Conservation (phyloP, 1,140 invertebrate species). For the Brachystomella parvula region DNA sequence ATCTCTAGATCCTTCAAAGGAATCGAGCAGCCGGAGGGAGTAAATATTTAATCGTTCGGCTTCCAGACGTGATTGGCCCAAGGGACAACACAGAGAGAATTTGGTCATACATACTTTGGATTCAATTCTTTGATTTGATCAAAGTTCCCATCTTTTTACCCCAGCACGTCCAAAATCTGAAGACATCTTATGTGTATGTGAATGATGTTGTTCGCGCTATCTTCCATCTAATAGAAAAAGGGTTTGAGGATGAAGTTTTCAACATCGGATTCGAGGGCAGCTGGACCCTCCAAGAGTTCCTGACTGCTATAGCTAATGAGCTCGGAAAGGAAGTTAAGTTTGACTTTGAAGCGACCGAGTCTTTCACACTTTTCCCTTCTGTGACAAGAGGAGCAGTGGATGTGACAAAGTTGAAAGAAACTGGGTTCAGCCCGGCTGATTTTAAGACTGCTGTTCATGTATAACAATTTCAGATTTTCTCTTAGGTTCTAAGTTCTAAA, state of each 20-base stretch:
- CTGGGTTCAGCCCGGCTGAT: slow-evolving; percentile 44
- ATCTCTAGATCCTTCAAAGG: background rate
- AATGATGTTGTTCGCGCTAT: slow-evolving; percentile 46
- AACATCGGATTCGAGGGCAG: slow-evolving; percentile 42
- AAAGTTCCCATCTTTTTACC: slow-evolving; percentile 42
- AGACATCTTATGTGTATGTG: slow-evolving; percentile 46
- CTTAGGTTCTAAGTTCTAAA: slow-evolving; percentile 2
- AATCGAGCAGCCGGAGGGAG: background rate
- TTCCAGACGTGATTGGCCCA: slow-evolving; percentile 49
- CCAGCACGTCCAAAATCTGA: slow-evolving; percentile 37
- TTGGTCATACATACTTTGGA: slow-evolving; percentile 50
- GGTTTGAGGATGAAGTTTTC: slow-evolving; percentile 42
- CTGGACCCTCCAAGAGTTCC: slow-evolving; percentile 27
- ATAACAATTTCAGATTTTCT: background rate
- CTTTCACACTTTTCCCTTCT: slow-evolving; percentile 45
- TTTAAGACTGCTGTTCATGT: slow-evolving; percentile 40
- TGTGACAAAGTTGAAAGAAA: slow-evolving; percentile 42
- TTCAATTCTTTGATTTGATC: slow-evolving; percentile 41
- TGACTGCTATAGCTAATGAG: slow-evolving; percentile 40
- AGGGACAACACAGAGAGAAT: slow-evolving; percentile 47
- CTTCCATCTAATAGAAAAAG: slow-evolving; percentile 34
- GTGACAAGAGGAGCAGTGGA: slow-evolving; percentile 45
- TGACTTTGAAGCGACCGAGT: slow-evolving; percentile 24
- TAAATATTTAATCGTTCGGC: slow-evolving; percentile 43
- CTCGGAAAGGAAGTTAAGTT: slow-evolving; percentile 29